Conservation (phyloP, 2,888 invertebrate species). For the Lasioglossum calceatum region DNA sequence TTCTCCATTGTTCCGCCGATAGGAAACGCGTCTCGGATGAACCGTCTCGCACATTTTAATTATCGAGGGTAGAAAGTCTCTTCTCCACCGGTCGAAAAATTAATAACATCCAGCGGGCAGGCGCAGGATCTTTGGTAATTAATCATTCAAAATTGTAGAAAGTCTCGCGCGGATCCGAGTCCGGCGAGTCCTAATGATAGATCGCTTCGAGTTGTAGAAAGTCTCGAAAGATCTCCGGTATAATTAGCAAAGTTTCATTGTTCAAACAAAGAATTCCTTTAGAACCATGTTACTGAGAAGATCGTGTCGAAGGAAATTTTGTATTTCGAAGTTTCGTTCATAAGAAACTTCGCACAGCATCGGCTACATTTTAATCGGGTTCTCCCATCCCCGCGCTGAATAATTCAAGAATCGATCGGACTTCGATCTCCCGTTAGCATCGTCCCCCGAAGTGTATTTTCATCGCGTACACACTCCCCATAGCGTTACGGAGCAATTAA, state of each 20-base stretch:
- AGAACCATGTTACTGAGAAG: not conserved
- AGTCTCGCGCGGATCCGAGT: not conserved
- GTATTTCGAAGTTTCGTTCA: not conserved
- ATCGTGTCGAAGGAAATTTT: not conserved
- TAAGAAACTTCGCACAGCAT: slow-evolving; percentile 4
- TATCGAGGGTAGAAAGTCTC: slow-evolving; percentile 1
- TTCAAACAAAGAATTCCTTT: not conserved
- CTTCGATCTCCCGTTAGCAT: slow-evolving; percentile 11
- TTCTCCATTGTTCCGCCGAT: slow-evolving; percentile 11
- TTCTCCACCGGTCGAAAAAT: not conserved
- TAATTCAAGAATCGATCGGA: slow-evolving; percentile 1
- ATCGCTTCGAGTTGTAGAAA: not conserved
- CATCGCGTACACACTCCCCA: not conserved
- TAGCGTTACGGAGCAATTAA: slow-evolving; percentile 1
- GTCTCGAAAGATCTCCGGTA: not conserved
- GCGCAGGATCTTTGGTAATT: not conserved
- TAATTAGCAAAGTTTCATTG: not conserved
- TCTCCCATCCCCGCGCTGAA: not conserved
- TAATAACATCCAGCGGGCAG: not conserved
- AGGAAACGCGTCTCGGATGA: slow-evolving; percentile 2
- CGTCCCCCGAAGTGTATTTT: not conserved
- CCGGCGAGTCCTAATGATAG: not conserved
- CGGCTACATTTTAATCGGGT: not conserved
- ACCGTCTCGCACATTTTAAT: not conserved
- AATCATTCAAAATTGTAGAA: not conserved